Evolutionary conservation across 2,113 vertebrate genomes (phyloP), one percentile per base, ranked within the genome.

Genomic region (Oceanodroma tethys): DNA sequence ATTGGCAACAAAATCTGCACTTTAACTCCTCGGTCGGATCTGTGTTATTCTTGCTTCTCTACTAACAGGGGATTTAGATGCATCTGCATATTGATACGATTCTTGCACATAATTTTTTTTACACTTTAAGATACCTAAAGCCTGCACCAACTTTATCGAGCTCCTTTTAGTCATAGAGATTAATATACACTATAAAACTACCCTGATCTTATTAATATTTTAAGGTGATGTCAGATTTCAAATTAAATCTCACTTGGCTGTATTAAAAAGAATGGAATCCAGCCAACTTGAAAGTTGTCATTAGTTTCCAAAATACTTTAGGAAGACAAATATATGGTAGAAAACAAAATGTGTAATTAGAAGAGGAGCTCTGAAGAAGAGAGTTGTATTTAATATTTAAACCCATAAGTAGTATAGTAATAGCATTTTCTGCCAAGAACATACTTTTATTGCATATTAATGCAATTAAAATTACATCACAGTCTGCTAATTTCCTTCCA

Each of bases 191-290:
- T 89, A 10, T 86, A 95, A 92, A 96, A 88, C 83, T 82, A 86
- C 58, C 53, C 14, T 74, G 66, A 87, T 95, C 73, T 76, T 70
- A 96, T 97, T 93, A 96, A 94, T 98, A 97, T 97, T 97, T 97
- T 92, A 97, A 91, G 85, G 73, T 65, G n/a, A 96, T 97, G 73
- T 95, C 78, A 96, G 93, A 79, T 94, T 97, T 97, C 88, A 97
- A 96, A 97, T 98, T 96, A 97, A 97, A 97, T 95, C 87, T 91
- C 86, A 52, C 86, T 98, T 98, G 93, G 75, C 94, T 92, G 14
- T 91, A 93, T 95, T 93, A 95, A 94, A 93, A 92, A 90, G 55
- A 81, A 93, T 93, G 83, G 79, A 95, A 97, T 93, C 47, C 34
- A 81, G 82, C 91, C 97, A 97, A 86, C 53, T n/a, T 90, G 94